phyloP scores from a whole-genome alignment of 2,113 vertebrate species.

The Lontra canadensis region DNA sequence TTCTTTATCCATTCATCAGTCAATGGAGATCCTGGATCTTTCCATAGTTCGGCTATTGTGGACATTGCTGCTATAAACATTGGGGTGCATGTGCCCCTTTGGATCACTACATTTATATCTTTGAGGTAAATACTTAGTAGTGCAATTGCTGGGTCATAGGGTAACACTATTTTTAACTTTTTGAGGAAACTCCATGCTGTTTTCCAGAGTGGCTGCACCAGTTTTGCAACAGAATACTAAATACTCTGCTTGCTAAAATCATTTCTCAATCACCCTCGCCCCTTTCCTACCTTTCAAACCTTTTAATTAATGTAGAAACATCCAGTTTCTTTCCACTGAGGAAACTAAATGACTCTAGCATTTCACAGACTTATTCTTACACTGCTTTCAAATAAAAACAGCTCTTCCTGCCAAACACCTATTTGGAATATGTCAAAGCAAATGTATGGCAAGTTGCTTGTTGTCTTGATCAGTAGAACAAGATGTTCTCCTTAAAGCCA shows the following conservation, averaged over 20 bases:
- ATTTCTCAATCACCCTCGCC: neutral
- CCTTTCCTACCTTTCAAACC: neutral
- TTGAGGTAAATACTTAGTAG: neutral
- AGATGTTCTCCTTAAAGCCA: neutral
- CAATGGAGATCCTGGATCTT: neutral
- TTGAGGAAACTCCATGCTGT: neutral
- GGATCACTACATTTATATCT: neutral
- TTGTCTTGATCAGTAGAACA: neutral
- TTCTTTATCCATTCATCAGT: neutral
- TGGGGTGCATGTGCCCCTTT: neutral
- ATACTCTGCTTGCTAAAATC: neutral
- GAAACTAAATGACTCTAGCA: neutral
- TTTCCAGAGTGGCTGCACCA: neutral
- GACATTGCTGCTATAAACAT: neutral
- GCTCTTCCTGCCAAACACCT: neutral
- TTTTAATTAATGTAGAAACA: slow-evolving; percentile 1
- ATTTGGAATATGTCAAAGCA: neutral
- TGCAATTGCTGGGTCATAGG: neutral
- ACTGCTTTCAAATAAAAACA: neutral
- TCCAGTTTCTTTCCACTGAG: neutral
- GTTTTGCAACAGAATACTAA: neutral
- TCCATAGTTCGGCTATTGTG: neutral
- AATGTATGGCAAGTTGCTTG: neutral
- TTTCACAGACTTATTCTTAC: neutral
- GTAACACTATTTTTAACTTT: neutral